Evolutionary conservation across 2,797 vertebrate genomes (phyloP), one percentile per base, ranked within the genome.

Genomic region (Prunella strophiata): DNA sequence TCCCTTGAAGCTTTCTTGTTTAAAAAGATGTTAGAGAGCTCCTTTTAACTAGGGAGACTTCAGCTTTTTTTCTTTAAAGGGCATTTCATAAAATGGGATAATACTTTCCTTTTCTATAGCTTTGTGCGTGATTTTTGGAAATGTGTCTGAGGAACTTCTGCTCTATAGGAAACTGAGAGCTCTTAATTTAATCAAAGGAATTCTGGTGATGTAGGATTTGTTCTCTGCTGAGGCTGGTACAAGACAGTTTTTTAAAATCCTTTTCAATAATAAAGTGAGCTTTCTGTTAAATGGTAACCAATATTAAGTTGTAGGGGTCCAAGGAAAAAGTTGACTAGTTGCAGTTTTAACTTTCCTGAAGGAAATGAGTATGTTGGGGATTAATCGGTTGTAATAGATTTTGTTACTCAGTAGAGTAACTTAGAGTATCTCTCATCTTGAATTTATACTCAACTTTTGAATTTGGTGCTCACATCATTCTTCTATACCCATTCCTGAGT

Each of bases 331-430:
- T 62, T 18, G 81, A 7, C 19, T 77, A 30, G 51, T 45, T 84
- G 10, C 17, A 40, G 18, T 62, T 90, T 32, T 29, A 38, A 54
- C 38, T 72, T 86, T 50, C 21, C 66, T 43, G 45, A 70, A 79
- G 34, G 23, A 76, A 91, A 70, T 72, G 10, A 19, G 6, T 26
- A 1, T 4, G 8, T 7, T 1, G 1, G 0, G 0, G 1, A 4
- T 45, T 34, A 50, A 47, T 43, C 67, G 16, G 7, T 54, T 32
- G 7, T 29, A 55, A 32, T 29, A 40, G 27, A 63, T 73, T 79
- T 75, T 57, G 23, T 85, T 79, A 30, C 54, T 65, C 25, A 21
- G 7, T 59, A 26, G 13, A 26, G 11, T 70, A 79, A 50, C 23
- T 45, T 86, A 32, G 50, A 72, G 10, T 29, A 16, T 61, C 6